Base-by-base conservation (phyloP, 2,797 vertebrate species). In the Trematomus bernacchii region DNA sequence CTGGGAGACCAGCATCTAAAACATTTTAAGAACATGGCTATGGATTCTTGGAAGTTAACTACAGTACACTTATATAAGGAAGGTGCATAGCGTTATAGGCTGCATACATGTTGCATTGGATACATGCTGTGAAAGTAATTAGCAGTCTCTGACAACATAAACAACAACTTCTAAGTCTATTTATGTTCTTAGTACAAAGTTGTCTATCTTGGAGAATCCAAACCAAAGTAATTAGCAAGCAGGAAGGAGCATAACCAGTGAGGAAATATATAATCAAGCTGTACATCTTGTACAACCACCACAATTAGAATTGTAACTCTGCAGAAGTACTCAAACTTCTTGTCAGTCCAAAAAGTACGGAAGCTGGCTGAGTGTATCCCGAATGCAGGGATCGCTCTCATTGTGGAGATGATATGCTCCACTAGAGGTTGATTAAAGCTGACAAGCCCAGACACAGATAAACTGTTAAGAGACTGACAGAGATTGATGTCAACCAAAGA, bases 401-500 rank as follows among this genome's bases (percentile, higher is more conserved):
- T 53, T 66, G 71, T 79, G 65, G 48, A 54, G 72, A 82, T 76
- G 62, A 74, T 77, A 67, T 64, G 77, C 79, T 68, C 50, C 13
- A 4, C 69, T 48, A 66, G 69, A 89, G 18, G 51, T 70, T 89
- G 76, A 91, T 83, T 75, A 74, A 83, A 86, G 71, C 70, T 71
- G 88, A 87, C 79, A 50, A 46, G 61, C 76, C 63, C 50, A 78
- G 57, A 71, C 66, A 60, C 30, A 82, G 71, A 80, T 47, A 68
- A 82, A 77, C 53, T 51, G 59, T 74, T 71, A 15, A 23, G 40
- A 63, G 68, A 21, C n/a, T 82, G 83, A 84, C 71, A 74, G 66
- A 90, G 79, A 88, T 66, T 84, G 77, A 91, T 85, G 74, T 54
- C 21, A 12, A 73, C 63, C 66, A 55, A 43, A 53, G 47, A 43